phyloP scores from a whole-genome alignment of 2,888 invertebrate genomes.

The Diplolepis rosae region DNA sequence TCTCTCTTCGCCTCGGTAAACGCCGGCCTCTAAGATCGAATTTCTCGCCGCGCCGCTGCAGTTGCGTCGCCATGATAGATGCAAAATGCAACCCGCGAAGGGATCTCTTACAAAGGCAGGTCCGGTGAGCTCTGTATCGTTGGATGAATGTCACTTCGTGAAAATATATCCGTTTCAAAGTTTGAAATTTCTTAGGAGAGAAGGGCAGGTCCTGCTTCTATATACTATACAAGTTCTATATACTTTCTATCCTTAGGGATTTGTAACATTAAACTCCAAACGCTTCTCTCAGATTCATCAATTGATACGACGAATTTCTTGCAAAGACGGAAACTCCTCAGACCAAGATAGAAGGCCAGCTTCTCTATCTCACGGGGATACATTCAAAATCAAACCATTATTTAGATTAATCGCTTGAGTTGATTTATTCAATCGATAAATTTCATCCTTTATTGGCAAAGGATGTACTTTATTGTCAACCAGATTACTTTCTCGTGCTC shows the following conservation, averaged over 20 bases:
- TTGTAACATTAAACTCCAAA: constrained; percentile 58
- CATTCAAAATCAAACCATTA: constrained; percentile 21
- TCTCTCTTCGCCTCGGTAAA: constrained; percentile 38
- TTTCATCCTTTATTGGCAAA: background rate
- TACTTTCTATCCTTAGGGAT: constrained; percentile 49
- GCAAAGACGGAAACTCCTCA: constrained; percentile 11
- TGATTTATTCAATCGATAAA: background rate
- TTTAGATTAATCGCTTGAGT: background rate
- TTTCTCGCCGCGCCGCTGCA: constrained; percentile 64
- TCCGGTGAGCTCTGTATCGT: constrained; percentile 50
- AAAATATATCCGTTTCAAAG: constrained; percentile 73
- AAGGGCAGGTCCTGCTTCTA: constrained; percentile 5
- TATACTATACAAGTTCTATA: background rate
- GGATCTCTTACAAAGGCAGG: constrained; percentile 72
- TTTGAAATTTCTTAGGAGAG: constrained; percentile 46
- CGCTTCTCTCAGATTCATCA: constrained; percentile 42
- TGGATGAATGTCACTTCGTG: constrained; percentile 66
- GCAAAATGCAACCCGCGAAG: constrained; percentile 66
- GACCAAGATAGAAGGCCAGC: background rate
- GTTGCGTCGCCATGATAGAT: constrained; percentile 57
- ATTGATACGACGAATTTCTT: constrained; percentile 26
- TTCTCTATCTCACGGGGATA: constrained; percentile 44
- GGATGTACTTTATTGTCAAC: too few species aligned
- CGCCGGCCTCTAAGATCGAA: constrained; percentile 61
- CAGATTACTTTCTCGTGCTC: too few species aligned